These are phyloP conservation scores for Cephalotes varians DNA, from an alignment of 2,888 invertebrate genomes.

Conservation along the genomic window DNA sequence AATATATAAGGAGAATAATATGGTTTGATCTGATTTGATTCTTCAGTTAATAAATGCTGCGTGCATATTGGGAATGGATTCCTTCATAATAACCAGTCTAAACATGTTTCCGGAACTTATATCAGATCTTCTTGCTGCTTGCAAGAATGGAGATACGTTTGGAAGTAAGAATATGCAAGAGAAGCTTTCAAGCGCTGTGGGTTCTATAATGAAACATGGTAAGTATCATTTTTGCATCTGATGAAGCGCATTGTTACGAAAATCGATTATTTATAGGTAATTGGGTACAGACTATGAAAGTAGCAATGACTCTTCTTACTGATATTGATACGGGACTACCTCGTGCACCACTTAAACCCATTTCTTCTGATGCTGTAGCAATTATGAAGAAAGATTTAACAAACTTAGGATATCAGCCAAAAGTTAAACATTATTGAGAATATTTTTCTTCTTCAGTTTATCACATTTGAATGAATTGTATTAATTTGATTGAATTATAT, in stretches of 20 bases:
- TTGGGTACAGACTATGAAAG: conserved; percentile 91
- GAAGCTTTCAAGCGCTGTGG: conserved; percentile 81
- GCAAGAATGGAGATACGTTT: conserved; percentile 86
- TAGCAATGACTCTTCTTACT: conserved; percentile 88
- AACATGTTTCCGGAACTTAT: conserved; percentile 89
- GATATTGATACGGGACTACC: conserved; percentile 89
- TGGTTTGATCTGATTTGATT: conserved; percentile 55
- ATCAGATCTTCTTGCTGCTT: conserved; percentile 87
- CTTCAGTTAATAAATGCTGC: conserved; percentile 89
- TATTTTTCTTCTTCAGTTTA: background rate
- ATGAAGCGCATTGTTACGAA: background rate
- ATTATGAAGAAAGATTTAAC: conserved; percentile 80
- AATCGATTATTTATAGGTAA: conserved; percentile 85
- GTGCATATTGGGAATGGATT: conserved; percentile 90
- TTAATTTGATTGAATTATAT: background rate
- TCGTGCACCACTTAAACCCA: conserved; percentile 87
- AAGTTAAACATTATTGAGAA: background rate
- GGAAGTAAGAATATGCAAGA: conserved; percentile 87
- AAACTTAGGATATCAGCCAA: conserved; percentile 53
- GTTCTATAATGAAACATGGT: conserved; percentile 85
- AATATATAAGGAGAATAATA: too few species aligned
- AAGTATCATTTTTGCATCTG: conserved; percentile 53
- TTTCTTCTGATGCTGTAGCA: conserved; percentile 85
- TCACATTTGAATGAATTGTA: too few species aligned
- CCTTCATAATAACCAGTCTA: conserved; percentile 90